A percentile compares a stretch with the other conserved stretches of the same genome.
Conservation (phyloP, 2,888 invertebrate species). For the Syrista parreyssii region DNA sequence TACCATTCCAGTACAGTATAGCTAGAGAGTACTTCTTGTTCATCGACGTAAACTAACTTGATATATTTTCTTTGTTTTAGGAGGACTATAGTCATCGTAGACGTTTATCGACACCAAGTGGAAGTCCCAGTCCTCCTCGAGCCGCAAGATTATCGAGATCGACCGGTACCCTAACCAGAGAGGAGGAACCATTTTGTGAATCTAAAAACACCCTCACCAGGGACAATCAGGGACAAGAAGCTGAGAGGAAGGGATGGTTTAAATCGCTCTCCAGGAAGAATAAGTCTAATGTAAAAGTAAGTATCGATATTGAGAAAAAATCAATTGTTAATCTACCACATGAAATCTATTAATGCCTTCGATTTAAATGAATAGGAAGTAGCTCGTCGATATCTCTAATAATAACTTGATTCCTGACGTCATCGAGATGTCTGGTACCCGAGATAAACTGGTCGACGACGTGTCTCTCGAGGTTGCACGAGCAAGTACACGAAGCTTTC, state of each 20-base stretch:
- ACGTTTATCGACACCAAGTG: conserved; percentile 80
- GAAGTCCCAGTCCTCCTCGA: conserved; percentile 75
- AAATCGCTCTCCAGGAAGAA: conserved; percentile 82
- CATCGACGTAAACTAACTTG: neutral
- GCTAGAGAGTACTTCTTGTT: neutral
- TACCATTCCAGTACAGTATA: neutral
- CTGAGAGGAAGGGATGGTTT: conserved; percentile 76
- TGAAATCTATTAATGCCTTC: neutral
- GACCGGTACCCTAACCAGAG: conserved; percentile 60
- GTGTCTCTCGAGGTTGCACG: conserved; percentile 12
- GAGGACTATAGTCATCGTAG: conserved; percentile 78
- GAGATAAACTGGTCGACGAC: conserved; percentile 20
- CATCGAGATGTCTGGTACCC: conserved; percentile 14
- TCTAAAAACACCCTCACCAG: conserved; percentile 63
- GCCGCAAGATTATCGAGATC: conserved; percentile 68
- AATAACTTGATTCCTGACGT: conserved; percentile 29
- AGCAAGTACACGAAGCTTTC: conserved; percentile 26
- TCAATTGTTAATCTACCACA: neutral
- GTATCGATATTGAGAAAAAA: conserved; percentile 1
- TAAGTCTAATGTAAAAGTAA: conserved; percentile 68
- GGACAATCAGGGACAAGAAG: conserved; percentile 67
- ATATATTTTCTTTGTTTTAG: conserved; percentile 54
- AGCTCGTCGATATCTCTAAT: neutral
- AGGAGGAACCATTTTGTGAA: conserved; percentile 64
- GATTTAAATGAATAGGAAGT: neutral